Percentiles rank a stretch among this genome's conserved stretches.
Conservation (phyloP, 2,888 invertebrate genomes). For the Tillus elongatus region DNA sequence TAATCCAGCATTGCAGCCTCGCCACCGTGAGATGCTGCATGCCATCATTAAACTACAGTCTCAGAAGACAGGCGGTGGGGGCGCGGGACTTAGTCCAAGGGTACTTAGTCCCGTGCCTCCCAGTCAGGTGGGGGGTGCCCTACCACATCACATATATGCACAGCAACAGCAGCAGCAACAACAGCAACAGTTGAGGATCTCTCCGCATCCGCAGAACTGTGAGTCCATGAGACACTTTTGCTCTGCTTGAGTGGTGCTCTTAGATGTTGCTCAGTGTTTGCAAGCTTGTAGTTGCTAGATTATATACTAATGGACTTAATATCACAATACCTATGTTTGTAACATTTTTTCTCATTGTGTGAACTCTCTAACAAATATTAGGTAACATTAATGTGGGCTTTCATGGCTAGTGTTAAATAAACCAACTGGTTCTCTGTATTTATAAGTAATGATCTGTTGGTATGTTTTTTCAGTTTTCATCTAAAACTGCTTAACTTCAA, state of each 20-base stretch:
- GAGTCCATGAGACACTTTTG: slow-evolving; percentile 26
- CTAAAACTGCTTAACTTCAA: no score
- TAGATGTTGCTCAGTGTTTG: slow-evolving; percentile 6
- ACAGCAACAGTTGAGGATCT: slow-evolving; percentile 47
- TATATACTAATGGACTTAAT: no score
- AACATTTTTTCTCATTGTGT: no score
- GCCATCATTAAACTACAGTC: slow-evolving; percentile 53
- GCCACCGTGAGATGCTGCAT: slow-evolving; percentile 62
- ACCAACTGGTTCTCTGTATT: no score
- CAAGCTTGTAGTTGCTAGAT: slow-evolving; percentile 12
- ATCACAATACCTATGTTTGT: no score
- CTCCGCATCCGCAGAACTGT: slow-evolving; percentile 56
- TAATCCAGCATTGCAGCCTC: slow-evolving; percentile 64
- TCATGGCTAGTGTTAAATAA: no score
- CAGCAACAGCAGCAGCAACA: slow-evolving; percentile 42
- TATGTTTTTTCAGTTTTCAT: no score
- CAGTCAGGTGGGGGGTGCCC: no score
- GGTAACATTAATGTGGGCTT: no score
- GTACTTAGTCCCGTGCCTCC: slow-evolving; percentile 39
- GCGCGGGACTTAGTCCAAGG: slow-evolving; percentile 32
- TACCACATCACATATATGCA: slow-evolving; percentile 40
- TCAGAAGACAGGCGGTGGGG: slow-evolving; percentile 13
- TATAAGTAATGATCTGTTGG: no score
- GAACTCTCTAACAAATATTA: no score
- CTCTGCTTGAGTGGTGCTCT: slow-evolving; percentile 5